A percentile compares a stretch with the other conserved stretches of the same genome.
Conservation (phyloP, 2,797 vertebrate genomes). For the Sebastes iracundus region DNA sequence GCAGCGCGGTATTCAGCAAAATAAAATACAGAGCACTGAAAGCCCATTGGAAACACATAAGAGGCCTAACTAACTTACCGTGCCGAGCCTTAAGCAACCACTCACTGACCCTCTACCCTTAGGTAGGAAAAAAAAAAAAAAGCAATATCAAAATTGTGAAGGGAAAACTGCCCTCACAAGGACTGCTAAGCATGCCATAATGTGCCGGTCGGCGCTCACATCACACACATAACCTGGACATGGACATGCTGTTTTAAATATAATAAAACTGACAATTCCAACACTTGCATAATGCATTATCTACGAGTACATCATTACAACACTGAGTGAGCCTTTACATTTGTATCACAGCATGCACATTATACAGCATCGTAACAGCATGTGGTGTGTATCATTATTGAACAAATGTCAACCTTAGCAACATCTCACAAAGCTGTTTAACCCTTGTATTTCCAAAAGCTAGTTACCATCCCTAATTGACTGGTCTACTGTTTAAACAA, state of each 20-base stretch:
- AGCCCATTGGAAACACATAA: neutral
- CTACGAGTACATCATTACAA: neutral
- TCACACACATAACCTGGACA: neutral
- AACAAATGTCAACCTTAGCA: neutral
- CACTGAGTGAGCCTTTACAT: neutral
- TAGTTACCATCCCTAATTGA: conserved; percentile 27
- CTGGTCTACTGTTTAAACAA: conserved; percentile 7
- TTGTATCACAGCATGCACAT: neutral
- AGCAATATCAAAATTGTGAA: neutral
- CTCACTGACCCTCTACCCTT: neutral
- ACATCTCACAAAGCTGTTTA: neutral
- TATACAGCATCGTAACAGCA: neutral
- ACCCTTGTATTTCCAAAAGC: conserved; percentile 7
- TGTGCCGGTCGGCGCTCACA: neutral
- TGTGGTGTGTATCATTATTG: neutral
- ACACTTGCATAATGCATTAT: neutral
- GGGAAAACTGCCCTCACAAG: neutral
- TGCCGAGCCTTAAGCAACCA: neutral
- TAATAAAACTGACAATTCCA: neutral
- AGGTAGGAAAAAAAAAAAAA: neutral
- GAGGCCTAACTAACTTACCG: conserved; percentile 6
- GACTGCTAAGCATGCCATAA: neutral
- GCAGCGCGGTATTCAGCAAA: neutral
- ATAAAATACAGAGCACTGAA: neutral
- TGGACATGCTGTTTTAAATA: neutral